Base-by-base conservation (phyloP, 2,797 vertebrate genomes). In the Ctenopoma multispine region DNA sequence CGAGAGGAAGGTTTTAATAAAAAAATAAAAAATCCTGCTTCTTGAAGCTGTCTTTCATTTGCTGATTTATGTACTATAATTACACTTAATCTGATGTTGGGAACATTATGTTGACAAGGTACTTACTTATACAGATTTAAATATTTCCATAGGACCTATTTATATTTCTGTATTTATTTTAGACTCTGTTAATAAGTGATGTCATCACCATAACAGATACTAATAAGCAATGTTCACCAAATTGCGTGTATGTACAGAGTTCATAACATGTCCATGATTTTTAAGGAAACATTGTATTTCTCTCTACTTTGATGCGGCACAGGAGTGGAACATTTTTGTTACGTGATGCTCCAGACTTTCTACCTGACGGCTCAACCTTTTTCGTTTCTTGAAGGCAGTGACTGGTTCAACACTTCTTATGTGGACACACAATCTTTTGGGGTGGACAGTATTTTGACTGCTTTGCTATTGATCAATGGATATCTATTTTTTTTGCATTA, bases 81-180 rank as follows among this genome's bases (percentile, higher is more conserved):
- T 84, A 84, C 72, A 82, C 72, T 75, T 88, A 83, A 85, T 91
- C 83, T 87, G 78, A 87, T 83, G 71, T 87, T 90, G 77, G 71
- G 65, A 85, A 75, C 74, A 68, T 91, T 79, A 81, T 64, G 72
- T 87, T 38, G 71, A 90, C 78, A 87, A 72, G 77, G 69, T 90
- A 85, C 86, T 87, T 88, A 79, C 70, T 71, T 89, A 82, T 86
- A 88, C 72, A 88, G 80, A 90, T 89, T 86, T 85, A 76, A 88
- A 87, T 88, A 90, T 95, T 91, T 92, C 82, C 83, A 90, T 91
- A 90, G 83, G 83, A 91, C 79, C 75, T 91, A 81, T 90, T 93
- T 91, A 87, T 88, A 92, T 89, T 92, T 88, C 69, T 92, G 88
- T 84, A 82, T 90, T 94, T 79, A 82, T 91, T 92, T 92, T 89